Evolutionary conservation across 2,113 vertebrate species (phyloP), one percentile per base, ranked within the genome.

Genomic region (Istiophorus platypterus): DNA sequence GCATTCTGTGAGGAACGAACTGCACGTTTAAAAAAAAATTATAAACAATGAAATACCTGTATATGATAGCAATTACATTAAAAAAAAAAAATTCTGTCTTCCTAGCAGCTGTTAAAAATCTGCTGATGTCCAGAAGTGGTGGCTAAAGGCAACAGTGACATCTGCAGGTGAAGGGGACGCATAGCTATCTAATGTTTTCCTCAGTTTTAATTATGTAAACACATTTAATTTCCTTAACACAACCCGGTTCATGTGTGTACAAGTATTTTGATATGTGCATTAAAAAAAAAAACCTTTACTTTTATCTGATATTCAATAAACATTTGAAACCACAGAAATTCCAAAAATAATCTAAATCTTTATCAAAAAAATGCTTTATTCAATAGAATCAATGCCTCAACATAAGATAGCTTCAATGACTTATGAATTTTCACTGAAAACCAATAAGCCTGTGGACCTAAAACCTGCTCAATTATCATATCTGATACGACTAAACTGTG

Each of bases 291-390:
- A 2, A 2, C 49, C 17, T 14, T 7, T 4, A 13, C 10, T 4
- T 26, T 12, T 7, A 31, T 31, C 26, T 4, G 2, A 49, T 2
- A 64, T 29, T 8, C 7, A 49, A 31, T 7, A 27, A 56, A 2
- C 1, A 17, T 59, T 8, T 59, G 8, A 13, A 54, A 54, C 74
- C 14, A 59, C 54, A 83, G 8, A 72, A 63, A 82, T 17, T 27
- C 2, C 34, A 54, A 7, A 7, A 57, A 78, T 70, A 62, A 59
- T 47, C 58, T 61, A 63, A 80, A 70, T 49, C 11, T 82, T 82
- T 92, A 89, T 72, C 56, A 92, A 90, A 91, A 91, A 89, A 79
- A 42, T 2, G 31, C 59, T 94, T 94, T 93, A 93, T 94, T 94
- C 63, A 87, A 70, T 64, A 89, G 82, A 89, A 75, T 86, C 72